Evolutionary conservation across 2,888 invertebrate genomes (phyloP), one percentile per base, ranked within the genome.

Genomic region (Anthoptus insignis): DNA sequence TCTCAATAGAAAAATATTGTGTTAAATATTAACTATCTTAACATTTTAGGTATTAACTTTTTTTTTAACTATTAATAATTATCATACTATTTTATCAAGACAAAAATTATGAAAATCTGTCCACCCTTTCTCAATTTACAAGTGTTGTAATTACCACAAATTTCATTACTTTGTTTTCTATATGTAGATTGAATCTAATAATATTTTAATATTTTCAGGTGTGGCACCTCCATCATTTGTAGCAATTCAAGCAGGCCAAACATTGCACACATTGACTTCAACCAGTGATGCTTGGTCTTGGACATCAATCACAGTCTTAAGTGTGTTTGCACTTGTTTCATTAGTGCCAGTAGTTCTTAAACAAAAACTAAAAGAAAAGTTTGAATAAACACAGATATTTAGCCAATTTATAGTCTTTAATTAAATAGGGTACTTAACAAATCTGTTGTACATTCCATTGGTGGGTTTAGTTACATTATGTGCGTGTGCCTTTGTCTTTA

Each of bases 181-280:
- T n/a, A n/a, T n/a, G n/a, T n/a, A n/a, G n/a, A n/a, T n/a, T n/a
- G n/a, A n/a, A n/a, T n/a, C n/a, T n/a, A n/a, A n/a, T n/a, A n/a
- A n/a, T n/a, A n/a, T n/a, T n/a, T n/a, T n/a, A n/a, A n/a, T 3
- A 21, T 53, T 86, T 89, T n/a, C 80, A 96, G 98, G 99, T 71
- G 99, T 99, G 11, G 99, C 98, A 0, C 99, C 99, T 50, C 99
- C 99, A 4, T 99, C 99, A 0, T 97, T 99, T 85, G 96, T 99
- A 24, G 99, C 99, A 11, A 99, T 99, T 76, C 99, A 99, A 93
- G 98, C 99, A 11, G 99, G 99, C 13, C 98, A 98, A 83, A 99
- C 99, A 0, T 93, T 99, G 50, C 97, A 99, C 80, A 96, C 98
- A 73, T 94, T 99, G 90, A 97, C 98, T 0, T 97, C 98, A 3